Conservation (phyloP, 2,797 vertebrate species). For the Pseudomugil gertrudae region DNA sequence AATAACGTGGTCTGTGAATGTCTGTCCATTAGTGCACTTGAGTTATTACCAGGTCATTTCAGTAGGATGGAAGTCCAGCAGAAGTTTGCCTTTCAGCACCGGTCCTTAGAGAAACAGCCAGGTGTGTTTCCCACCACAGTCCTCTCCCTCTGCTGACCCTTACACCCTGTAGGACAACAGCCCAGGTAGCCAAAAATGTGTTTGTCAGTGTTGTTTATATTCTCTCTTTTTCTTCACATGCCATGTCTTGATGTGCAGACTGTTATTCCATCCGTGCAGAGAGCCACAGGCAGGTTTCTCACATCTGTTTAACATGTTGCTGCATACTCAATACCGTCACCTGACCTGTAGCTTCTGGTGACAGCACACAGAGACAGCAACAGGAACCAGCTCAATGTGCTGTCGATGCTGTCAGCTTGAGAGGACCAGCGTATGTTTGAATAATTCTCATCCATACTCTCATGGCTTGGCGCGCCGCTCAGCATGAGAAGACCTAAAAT, state of each 20-base stretch:
- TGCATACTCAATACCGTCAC: slow-evolving; percentile 1
- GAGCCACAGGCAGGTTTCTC: slow-evolving; percentile 43
- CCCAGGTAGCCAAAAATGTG: slow-evolving; percentile 48
- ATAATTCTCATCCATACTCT: slow-evolving; percentile 31
- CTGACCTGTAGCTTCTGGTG: slow-evolving; percentile 38
- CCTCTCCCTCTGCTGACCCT: slow-evolving; percentile 29
- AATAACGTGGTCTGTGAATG: neutral
- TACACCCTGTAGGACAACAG: slow-evolving; percentile 16
- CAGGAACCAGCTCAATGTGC: neutral
- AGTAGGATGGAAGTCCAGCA: slow-evolving; percentile 6
- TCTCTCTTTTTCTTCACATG: slow-evolving; percentile 30
- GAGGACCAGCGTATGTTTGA: slow-evolving; percentile 27
- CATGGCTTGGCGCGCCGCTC: slow-evolving; percentile 18
- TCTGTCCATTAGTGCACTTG: neutral
- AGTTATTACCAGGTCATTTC: slow-evolving; percentile 10
- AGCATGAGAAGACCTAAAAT: slow-evolving; percentile 16
- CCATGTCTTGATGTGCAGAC: slow-evolving; percentile 47
- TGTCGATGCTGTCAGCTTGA: slow-evolving; percentile 21
- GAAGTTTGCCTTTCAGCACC: neutral
- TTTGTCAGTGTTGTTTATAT: slow-evolving; percentile 28
- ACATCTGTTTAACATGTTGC: slow-evolving; percentile 64
- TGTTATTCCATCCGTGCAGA: slow-evolving; percentile 55
- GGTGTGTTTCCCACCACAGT: slow-evolving; percentile 21
- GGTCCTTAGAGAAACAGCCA: slow-evolving; percentile 8
- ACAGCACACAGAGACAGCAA: slow-evolving; percentile 10